Conservation (phyloP, 2,113 vertebrate species). For the Macquaria ambigua region DNA sequence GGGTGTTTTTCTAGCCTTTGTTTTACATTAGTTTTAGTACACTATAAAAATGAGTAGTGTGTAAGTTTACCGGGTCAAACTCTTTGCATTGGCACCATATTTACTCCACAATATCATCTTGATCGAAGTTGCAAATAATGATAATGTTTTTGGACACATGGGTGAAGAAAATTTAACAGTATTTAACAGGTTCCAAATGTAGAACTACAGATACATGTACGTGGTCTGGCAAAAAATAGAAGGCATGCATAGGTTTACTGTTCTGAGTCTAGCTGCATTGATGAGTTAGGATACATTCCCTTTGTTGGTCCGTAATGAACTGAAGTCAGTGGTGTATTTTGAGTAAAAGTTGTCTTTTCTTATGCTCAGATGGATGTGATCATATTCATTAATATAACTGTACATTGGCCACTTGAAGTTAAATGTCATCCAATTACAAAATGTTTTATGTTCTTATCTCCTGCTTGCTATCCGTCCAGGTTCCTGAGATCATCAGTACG, state of each 20-base stretch:
- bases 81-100: not conserved
- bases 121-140: not conserved
- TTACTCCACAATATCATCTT: not conserved
- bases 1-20: not conserved
- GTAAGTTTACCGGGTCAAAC: not conserved
- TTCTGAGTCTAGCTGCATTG: not conserved
- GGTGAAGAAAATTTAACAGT: too few species aligned
- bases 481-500: constrained; percentile 97
- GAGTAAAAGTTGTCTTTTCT: not conserved
- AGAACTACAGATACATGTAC: not conserved
- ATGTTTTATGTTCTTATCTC: not conserved
- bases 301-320: not conserved
- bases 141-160: too few species aligned
- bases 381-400: not conserved
- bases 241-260: not conserved
- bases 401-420: not conserved
- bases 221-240: not conserved
- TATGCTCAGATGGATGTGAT: not conserved
- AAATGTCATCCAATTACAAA: not conserved
- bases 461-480: constrained; percentile 71
- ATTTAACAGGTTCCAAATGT: not conserved
- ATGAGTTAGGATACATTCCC: not conserved
- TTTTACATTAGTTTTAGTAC: not conserved
- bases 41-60: not conserved
- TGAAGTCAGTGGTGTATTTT: not conserved